phyloP scores from a whole-genome alignment of 2,888 invertebrate genomes.

The Thecophora atra region DNA sequence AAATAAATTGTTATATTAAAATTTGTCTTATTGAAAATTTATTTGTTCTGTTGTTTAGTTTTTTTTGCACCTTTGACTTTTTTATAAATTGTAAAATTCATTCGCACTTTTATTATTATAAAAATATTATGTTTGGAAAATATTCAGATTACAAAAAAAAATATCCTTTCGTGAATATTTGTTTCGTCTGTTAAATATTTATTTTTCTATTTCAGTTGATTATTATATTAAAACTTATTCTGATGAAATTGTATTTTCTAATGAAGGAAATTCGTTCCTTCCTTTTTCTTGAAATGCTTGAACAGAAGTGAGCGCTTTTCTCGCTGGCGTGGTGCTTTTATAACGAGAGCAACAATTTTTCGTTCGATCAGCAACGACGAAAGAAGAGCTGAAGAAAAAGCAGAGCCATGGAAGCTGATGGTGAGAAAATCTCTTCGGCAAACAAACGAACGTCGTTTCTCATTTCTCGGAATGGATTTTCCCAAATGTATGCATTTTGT shows the following conservation, averaged over 20 bases:
- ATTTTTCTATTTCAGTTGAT: slow-evolving; percentile 16
- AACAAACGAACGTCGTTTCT: not conserved
- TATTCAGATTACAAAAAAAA: slow-evolving; percentile 13
- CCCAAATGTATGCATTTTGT: slow-evolving; percentile 2
- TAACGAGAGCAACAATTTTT: too few relatives aligned
- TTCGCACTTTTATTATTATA: slow-evolving; percentile 32
- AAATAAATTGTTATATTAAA: too few relatives aligned
- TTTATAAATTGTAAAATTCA: slow-evolving; percentile 19
- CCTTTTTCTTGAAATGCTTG: slow-evolving; percentile 59
- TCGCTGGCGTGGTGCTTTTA: slow-evolving; percentile 18
- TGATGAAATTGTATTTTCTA: slow-evolving; percentile 5
- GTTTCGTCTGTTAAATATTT: slow-evolving; percentile 3
- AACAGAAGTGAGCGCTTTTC: slow-evolving; percentile 61
- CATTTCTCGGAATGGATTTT: not conserved
- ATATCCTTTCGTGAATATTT: not conserved
- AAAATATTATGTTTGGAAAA: too few relatives aligned
- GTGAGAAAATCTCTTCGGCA: slow-evolving; percentile 5
- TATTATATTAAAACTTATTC: slow-evolving; percentile 7
- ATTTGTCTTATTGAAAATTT: not conserved
- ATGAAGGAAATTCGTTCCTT: slow-evolving; percentile 47
- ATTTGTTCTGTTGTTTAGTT: not conserved
- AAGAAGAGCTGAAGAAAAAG: not conserved
- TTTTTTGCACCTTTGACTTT: slow-evolving; percentile 14
- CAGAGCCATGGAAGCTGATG: not conserved
- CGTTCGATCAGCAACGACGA: slow-evolving; percentile 5